Evolutionary conservation across 2,797 vertebrate genomes (phyloP).

Genomic region (Petrocephalus sullivani): DNA sequence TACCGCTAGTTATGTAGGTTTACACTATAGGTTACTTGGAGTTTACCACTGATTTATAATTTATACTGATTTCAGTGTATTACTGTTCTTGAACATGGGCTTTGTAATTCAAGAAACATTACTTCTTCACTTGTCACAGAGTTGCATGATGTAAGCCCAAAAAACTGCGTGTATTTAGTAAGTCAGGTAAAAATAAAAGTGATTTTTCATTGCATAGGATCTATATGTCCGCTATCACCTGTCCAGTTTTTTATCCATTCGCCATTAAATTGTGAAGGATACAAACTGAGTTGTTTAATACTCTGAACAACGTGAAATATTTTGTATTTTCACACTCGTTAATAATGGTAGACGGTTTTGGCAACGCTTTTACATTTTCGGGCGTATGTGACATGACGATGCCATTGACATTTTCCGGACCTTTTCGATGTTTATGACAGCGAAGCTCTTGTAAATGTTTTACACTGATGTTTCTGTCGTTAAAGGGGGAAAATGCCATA

Average conservation of each 20-base stretch:
- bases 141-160: background rate
- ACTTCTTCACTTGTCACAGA: background rate
- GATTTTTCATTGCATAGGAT: background rate
- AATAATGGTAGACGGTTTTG: background rate
- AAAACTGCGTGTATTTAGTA: background rate
- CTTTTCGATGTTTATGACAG: background rate
- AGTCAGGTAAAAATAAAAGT: background rate
- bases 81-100: background rate
- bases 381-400: background rate
- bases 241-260: background rate
- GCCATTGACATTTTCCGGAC: background rate
- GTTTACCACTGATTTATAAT: background rate
- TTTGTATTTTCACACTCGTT: background rate
- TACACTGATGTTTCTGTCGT: background rate
- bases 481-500: background rate
- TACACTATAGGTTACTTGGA: no score
- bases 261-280: background rate
- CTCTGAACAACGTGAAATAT: background rate
- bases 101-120: background rate
- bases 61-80: background rate
- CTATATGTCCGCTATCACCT: background rate
- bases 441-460: background rate
- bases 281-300: background rate
- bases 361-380: background rate
- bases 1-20: background rate